phyloP scores from a whole-genome alignment of 2,888 invertebrate genomes.

The Atethmia centrago region DNA sequence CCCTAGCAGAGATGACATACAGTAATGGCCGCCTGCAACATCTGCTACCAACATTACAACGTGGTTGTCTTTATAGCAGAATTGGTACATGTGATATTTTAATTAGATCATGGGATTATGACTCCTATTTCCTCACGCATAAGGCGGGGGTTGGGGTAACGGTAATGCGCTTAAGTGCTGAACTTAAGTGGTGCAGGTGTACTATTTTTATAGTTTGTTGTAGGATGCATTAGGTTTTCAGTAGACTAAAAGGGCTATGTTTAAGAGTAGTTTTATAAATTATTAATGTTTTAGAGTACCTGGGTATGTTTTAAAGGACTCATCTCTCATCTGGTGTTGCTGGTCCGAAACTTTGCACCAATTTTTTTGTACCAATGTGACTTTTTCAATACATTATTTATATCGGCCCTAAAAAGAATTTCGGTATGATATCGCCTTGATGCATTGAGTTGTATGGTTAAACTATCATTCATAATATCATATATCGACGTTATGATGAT shows the following conservation, averaged over 20 bases:
- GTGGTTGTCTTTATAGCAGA: constrained; percentile 77
- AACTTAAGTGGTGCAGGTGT: constrained; percentile 68
- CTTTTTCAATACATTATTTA: no score
- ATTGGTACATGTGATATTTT: constrained; percentile 69
- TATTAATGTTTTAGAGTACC: constrained; percentile 33
- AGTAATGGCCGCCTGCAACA: constrained; percentile 86
- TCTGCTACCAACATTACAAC: constrained; percentile 84
- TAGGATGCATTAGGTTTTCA: constrained; percentile 56
- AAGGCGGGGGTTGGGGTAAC: constrained; percentile 49
- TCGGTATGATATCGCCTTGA: no score
- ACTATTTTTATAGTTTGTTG: constrained; percentile 62
- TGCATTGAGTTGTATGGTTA: no score
- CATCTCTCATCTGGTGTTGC: not conserved
- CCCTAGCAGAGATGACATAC: constrained; percentile 86
- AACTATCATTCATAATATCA: no score
- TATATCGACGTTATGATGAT: no score
- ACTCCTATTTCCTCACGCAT: constrained; percentile 48
- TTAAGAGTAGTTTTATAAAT: constrained; percentile 33
- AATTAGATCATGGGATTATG: constrained; percentile 64
- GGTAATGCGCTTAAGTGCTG: constrained; percentile 58
- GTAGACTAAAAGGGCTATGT: constrained; percentile 24
- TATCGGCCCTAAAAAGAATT: no score
- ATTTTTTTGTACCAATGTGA: no score
- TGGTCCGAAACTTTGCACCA: no score
- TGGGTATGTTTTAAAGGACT: not conserved